Conservation (phyloP, 2,888 invertebrate genomes). For the Aphodius sticticus region DNA sequence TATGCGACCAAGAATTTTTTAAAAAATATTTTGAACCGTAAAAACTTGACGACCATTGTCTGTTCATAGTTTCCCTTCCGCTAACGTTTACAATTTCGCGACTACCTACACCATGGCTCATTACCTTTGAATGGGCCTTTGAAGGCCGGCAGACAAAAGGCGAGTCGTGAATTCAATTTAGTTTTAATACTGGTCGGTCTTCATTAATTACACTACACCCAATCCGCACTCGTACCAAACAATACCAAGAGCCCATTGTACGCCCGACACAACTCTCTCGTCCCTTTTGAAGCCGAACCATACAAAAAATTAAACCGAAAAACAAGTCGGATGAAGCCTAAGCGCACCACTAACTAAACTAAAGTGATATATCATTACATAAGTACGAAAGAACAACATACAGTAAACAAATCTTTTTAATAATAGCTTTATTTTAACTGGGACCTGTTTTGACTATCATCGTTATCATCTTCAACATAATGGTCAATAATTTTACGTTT, state of each 20-base stretch:
- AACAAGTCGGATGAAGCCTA: background rate
- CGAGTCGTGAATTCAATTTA: background rate
- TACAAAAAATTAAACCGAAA: background rate
- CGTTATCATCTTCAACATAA: too few relatives aligned
- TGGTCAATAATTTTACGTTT: too few relatives aligned
- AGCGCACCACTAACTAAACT: too few relatives aligned
- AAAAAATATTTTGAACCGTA: too few relatives aligned
- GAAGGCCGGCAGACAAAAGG: background rate
- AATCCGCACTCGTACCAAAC: background rate
- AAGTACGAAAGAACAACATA: too few relatives aligned
- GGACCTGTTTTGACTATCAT: too few relatives aligned
- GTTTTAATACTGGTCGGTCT: slow-evolving; percentile 4
- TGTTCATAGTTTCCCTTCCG: background rate
- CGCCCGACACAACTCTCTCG: background rate
- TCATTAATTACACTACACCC: background rate
- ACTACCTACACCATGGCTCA: background rate
- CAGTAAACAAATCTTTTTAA: too few relatives aligned
- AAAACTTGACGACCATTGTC: background rate
- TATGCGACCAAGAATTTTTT: too few relatives aligned
- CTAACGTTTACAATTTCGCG: background rate
- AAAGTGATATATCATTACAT: too few relatives aligned
- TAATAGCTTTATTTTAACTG: too few relatives aligned
- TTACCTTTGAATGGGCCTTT: background rate
- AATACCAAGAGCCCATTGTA: slow-evolving; percentile 4
- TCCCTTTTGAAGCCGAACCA: background rate